Conservation (phyloP, 2,113 vertebrate genomes). For the Spermophilus dauricus region DNA sequence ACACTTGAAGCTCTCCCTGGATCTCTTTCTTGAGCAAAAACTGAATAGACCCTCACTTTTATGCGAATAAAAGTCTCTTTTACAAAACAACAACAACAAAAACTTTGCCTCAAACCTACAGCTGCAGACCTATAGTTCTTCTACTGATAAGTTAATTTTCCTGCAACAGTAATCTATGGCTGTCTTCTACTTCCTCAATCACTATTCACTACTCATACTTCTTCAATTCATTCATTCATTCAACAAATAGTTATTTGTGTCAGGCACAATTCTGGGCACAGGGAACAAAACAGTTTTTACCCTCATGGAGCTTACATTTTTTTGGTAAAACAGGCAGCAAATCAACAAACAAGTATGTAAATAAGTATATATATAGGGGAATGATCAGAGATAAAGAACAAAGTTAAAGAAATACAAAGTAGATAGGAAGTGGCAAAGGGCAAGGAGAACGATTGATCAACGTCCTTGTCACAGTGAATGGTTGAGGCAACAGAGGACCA, state of each 20-base stretch:
- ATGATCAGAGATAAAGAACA: not conserved
- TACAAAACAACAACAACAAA: too few relatives aligned
- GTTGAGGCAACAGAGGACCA: not conserved
- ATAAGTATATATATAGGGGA: not conserved
- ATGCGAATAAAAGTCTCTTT: too few relatives aligned
- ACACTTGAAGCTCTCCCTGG: not conserved
- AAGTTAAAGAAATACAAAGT: conserved; percentile 10
- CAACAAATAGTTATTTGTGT: not conserved
- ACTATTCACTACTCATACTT: not conserved
- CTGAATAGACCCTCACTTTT: too few relatives aligned
- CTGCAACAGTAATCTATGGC: not conserved
- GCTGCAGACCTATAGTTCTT: not conserved
- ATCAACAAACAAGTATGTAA: not conserved
- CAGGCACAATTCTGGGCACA: not conserved
- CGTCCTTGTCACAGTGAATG: not conserved
- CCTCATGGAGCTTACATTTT: not conserved
- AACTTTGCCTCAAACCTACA: not conserved
- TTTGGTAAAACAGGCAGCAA: not conserved
- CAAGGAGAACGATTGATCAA: not conserved
- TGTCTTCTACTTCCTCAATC: not conserved
- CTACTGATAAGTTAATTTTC: not conserved
- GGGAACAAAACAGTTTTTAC: not conserved
- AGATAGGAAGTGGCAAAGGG: not conserved
- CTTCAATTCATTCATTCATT: not conserved
- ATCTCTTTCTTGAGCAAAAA: not conserved